Evolutionary conservation across 2,113 vertebrate genomes (phyloP), one percentile per base, ranked within the genome.

Genomic region (Crocuta crocuta): DNA sequence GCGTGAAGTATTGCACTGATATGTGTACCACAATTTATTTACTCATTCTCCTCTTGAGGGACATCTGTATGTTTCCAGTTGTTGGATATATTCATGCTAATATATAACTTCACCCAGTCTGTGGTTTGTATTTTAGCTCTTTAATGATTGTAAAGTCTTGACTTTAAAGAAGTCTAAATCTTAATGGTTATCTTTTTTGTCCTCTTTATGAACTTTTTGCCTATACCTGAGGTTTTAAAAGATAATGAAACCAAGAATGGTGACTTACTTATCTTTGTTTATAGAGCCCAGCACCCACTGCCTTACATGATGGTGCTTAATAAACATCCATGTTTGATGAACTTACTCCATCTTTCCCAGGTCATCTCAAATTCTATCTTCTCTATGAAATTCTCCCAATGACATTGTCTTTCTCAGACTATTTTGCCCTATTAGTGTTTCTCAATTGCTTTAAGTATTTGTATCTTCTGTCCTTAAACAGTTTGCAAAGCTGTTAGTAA

Each of bases 101-200:
- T 63, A 53, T 71, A 79, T 53, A 53, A 63, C 26, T 53, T 78
- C 50, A 93, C 2, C 15, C 58, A 93, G 50, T 58, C 61, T 61
- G 13, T 78, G 28, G 81, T 61, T 81, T 81, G 13, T 87, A 9
- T 35, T 86, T 92, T 61, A 45, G 70, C 35, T 92, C 28, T 53
- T 83, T 70, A 74, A 78, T 21, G 65, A 70, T 23, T 2, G n/a
- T 53, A 87, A 71, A 58, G 43, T 21, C 53, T 35, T 68, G 79
- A 80, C 66, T 79, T 95, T 80, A 89, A 73, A 81, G 12, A 85
- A 90, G 65, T 48, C 50, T 35, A 89, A 79, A 39, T 65, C 84
- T 89, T 88, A 68, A 81, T 88, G 7, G 0, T 70, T 74, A 5
- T 63, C 35, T 55, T 63, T 66, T 55, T 50, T 12, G 26, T 19